Conservation (phyloP, 1,140 invertebrate species). For the Dendrolimus punctatus region DNA sequence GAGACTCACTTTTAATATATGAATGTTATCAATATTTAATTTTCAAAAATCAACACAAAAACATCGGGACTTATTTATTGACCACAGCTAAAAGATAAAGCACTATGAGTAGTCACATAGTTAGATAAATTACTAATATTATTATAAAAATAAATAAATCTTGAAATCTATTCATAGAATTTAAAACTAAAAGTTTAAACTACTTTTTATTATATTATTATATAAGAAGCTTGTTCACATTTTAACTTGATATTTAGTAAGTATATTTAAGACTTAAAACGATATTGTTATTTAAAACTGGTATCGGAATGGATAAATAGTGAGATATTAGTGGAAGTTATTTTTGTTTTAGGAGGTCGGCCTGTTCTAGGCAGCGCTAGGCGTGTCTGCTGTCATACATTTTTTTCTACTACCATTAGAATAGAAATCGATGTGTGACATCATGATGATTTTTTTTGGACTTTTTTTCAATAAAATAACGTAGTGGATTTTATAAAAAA, state of each 20-base stretch:
- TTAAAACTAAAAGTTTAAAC: slow-evolving; percentile 67
- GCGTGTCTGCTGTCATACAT: slow-evolving; percentile 4
- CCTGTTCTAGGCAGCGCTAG: slow-evolving; percentile 24
- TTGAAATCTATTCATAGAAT: slow-evolving; percentile 70
- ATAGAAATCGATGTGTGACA: too few species aligned
- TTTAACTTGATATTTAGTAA: slow-evolving; percentile 69
- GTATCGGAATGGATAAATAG: slow-evolving; percentile 37
- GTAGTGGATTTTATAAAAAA: background rate
- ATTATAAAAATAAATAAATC: slow-evolving; percentile 51
- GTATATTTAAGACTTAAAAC: slow-evolving; percentile 48
- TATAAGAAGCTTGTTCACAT: slow-evolving; percentile 70
- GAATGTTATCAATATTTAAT: too few species aligned
- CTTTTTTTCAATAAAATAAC: background rate
- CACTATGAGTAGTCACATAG: slow-evolving; percentile 62
- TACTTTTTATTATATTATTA: slow-evolving; percentile 66
- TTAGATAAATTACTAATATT: slow-evolving; percentile 67
- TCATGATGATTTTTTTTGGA: background rate
- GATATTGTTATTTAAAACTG: slow-evolving; percentile 19
- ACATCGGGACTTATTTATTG: slow-evolving; percentile 50
- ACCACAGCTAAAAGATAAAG: slow-evolving; percentile 67
- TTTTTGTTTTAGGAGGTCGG: slow-evolving; percentile 15
- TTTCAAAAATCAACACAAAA: slow-evolving; percentile 33
- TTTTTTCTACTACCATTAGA: too few species aligned
- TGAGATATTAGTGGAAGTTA: slow-evolving; percentile 34
- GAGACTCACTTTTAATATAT: too few species aligned